Percentiles rank a stretch among this genome's conserved stretches.
Evolutionary conservation across 2,888 invertebrate species (phyloP).

Genomic region (Galerucella nymphaeae): DNA sequence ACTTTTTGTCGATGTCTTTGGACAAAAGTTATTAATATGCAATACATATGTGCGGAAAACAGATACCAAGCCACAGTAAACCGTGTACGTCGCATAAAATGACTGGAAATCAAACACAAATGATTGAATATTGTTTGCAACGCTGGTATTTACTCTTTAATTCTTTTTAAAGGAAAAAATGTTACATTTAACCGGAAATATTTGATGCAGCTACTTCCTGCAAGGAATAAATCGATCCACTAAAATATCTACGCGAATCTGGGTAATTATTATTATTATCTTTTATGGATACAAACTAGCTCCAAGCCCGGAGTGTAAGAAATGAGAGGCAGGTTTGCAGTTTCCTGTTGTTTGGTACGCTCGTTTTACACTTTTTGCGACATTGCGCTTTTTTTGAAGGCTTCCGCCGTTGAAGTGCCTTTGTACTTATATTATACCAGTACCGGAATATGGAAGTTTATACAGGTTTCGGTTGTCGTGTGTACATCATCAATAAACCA

Average conservation of each 20-base stretch:
- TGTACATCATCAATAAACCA: background rate
- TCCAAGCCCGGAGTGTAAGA: constrained; percentile 39
- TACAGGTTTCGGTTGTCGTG: background rate
- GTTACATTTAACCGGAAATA: constrained; percentile 35
- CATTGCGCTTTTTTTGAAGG: constrained; percentile 7
- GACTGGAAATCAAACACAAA: no score
- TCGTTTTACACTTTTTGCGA: constrained; percentile 11
- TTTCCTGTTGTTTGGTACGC: constrained; percentile 33
- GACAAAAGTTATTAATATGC: no score
- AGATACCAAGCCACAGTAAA: no score
- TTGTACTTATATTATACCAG: background rate
- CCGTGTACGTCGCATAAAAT: no score
- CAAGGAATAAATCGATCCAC: constrained; percentile 31
- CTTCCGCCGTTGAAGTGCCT: constrained; percentile 16
- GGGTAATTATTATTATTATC: constrained; percentile 43
- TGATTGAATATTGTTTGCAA: no score
- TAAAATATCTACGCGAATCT: constrained; percentile 18
- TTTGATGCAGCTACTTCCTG: constrained; percentile 25
- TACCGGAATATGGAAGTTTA: constrained; percentile 15
- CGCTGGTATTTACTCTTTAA: no score
- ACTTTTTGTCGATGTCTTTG: no score
- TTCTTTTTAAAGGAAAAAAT: background rate
- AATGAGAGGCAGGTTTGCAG: constrained; percentile 44
- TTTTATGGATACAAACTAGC: constrained; percentile 42
- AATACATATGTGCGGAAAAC: no score